Percentiles rank a stretch among this genome's conserved stretches.
Conservation (phyloP, 2,797 vertebrate genomes). For the Fundulus diaphanus region DNA sequence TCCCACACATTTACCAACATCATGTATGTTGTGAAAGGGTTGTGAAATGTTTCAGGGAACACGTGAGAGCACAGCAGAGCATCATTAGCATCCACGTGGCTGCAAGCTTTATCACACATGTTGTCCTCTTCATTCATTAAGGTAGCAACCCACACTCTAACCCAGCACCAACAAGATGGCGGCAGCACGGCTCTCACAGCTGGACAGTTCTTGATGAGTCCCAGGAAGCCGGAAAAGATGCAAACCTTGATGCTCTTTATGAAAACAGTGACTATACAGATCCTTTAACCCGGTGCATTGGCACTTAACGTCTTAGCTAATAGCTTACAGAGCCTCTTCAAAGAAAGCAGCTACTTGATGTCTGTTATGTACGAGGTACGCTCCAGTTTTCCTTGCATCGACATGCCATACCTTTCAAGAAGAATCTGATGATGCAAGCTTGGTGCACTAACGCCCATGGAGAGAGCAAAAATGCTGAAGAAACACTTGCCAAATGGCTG, state of each 20-base stretch:
- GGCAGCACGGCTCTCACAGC: conserved; percentile 15
- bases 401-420: not conserved
- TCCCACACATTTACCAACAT: not conserved
- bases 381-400: not conserved
- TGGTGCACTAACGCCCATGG: not conserved
- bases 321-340: not conserved
- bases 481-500: not conserved
- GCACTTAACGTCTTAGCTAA: not conserved
- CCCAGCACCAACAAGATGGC: not conserved
- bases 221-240: conserved; percentile 17
- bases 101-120: not conserved
- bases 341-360: not conserved
- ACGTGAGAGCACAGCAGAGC: conserved; percentile 29
- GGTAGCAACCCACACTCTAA: conserved; percentile 16
- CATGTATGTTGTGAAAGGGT: not conserved
- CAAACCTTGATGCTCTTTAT: not conserved
- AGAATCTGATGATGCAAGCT: not conserved
- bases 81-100: conserved; percentile 11
- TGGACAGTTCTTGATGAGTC: not conserved
- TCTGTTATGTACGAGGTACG: not conserved
- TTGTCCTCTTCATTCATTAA: conserved; percentile 21
- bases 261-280: not conserved
- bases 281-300: not conserved
- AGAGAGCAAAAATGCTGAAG: not conserved
- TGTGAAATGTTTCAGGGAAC: not conserved